Conservation (phyloP, 2,113 vertebrate genomes). For the Hemichromis elongatus region DNA sequence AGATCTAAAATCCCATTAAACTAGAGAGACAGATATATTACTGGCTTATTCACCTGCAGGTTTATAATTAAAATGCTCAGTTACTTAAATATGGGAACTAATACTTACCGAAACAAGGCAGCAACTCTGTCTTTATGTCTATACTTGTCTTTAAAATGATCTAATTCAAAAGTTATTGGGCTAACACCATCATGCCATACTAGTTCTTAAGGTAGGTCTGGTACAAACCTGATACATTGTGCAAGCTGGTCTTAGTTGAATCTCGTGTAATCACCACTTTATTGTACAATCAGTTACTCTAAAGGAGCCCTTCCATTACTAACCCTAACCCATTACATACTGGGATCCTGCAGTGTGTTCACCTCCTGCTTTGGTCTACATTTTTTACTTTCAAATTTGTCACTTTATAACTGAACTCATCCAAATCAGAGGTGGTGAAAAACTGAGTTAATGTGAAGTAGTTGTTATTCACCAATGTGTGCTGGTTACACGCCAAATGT, state of each 20-base stretch:
- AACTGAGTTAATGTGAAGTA: background rate
- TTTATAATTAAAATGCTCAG: background rate
- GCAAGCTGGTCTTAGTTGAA: background rate
- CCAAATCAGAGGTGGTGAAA: background rate
- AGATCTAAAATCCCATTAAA: background rate
- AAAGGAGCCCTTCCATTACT: background rate
- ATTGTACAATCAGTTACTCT: background rate
- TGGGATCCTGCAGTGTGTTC: background rate
- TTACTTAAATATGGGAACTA: background rate
- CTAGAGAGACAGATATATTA: background rate
- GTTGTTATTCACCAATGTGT: background rate
- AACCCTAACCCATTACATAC: too few species aligned
- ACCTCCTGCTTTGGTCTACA: background rate
- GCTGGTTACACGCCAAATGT: background rate
- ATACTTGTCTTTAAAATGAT: background rate
- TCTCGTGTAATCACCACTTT: background rate
- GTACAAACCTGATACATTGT: background rate
- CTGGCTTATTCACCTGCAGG: background rate
- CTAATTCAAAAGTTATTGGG: background rate
- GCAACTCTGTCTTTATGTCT: background rate
- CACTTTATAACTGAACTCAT: background rate
- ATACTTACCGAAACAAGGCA: background rate
- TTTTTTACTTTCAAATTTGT: background rate
- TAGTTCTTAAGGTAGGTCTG: background rate
- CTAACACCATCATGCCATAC: background rate